Evolutionary conservation across 2,888 invertebrate genomes (phyloP), one percentile per base, ranked within the genome.

Genomic region (Drosophila sordidula): DNA sequence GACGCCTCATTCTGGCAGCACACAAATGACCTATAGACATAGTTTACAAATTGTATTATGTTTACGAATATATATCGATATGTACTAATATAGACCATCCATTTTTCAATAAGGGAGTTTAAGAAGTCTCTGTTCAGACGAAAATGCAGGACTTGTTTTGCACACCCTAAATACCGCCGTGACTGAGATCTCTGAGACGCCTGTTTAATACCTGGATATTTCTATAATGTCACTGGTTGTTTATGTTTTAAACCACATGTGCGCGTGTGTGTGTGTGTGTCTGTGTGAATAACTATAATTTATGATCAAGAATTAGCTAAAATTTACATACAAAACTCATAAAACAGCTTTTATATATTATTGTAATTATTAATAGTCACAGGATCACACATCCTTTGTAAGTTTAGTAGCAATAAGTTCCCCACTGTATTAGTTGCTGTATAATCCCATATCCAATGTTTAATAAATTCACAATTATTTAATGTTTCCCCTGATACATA

Each of bases 41-140:
- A 70, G 45, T 70, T 61, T 57, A 57, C 65, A 59, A 61, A 61
- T 54, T 73, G 46, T 65, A 59, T 70, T 75, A 75, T 56, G 56
- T 70, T 57, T 70, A 65, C 73, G 57, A 55, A 58, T 70, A 73
- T 65, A 70, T 47, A 51, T 49, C 42, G 51, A 51, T 55, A 54
- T 77, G 66, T 66, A 59, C 59, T 59, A 46, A 70, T 51, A 18
- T 39, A 47, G 63, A 62, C 18, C 47, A 45, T 16, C 44, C 9
- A 6, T 45, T 34, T 47, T 42, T 34, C 25, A 42, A 25, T 57
- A 57, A 61, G 45, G 29, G 29, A n/a, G 22, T 16, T 51, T 25
- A 6, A 14, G 42, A 32, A 29, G 18, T 47, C 32, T 32, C 32
- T 14, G n/a, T 18, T 52, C 39, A 29, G 29, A 45, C 34, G 55